Percentiles rank a stretch among this genome's conserved stretches.
Conservation (phyloP, 2,888 invertebrate genomes). For the Gari tellinella region DNA sequence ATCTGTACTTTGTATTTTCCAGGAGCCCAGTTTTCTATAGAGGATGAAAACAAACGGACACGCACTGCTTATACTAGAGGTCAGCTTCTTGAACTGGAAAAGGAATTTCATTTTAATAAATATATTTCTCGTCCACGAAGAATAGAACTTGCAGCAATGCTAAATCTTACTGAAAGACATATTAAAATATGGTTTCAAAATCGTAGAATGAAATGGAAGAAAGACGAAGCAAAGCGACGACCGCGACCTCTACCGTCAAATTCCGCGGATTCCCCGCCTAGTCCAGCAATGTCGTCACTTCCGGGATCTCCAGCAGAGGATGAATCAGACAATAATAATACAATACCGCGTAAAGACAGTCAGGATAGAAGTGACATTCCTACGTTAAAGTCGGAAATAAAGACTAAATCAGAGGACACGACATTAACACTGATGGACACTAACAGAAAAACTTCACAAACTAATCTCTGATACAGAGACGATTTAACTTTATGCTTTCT, state of each 20-base stretch:
- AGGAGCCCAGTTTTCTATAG: conserved; percentile 81
- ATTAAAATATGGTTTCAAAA: conserved; percentile 87
- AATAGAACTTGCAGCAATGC: conserved; percentile 98
- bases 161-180: conserved; percentile 98
- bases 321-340: conserved; percentile 55
- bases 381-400: conserved; percentile 26
- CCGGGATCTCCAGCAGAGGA: conserved; percentile 49
- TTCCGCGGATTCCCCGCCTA: conserved; percentile 63
- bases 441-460: background rate
- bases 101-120: conserved; percentile 99
- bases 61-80: conserved; percentile 98
- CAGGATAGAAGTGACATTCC: conserved; percentile 41
- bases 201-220: conserved; percentile 83
- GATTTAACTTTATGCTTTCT: no score
- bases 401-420: conserved; percentile 25
- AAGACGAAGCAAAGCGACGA: conserved; percentile 82
- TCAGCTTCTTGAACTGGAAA: conserved; percentile 98
- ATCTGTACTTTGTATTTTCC: conserved; percentile 55
- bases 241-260: conserved; percentile 61
- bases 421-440: conserved; percentile 6
- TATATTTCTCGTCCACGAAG: conserved; percentile 98
- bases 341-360: conserved; percentile 36
- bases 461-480: no score
- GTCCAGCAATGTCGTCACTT: conserved; percentile 55
- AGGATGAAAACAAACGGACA: conserved; percentile 88